Base-by-base conservation (phyloP, 2,797 vertebrate genomes). In the Vultur gryphus region DNA sequence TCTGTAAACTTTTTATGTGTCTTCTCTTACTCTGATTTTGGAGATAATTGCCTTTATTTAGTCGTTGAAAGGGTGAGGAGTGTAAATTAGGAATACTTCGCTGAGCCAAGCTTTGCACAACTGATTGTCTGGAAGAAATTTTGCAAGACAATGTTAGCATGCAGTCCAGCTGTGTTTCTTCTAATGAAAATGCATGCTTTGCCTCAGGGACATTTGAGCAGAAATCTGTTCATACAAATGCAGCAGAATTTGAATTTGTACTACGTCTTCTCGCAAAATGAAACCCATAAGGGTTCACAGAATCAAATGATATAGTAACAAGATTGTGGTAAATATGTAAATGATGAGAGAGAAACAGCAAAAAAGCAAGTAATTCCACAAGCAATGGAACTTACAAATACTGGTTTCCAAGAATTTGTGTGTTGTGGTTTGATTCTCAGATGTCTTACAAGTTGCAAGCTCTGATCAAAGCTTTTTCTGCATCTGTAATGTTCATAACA, bases 391-490 rank as follows among this genome's bases (percentile, higher is more conserved):
- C 44, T 80, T 70, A 77, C 0, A 59, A 65, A 70, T 69, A 46
- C 29, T 49, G 31, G 4, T 58, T 91, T 92, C 69, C 31, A 95
- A 83, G 71, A 73, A 70, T 55, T 43, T 77, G 28, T 73, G 78
- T 87, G 37, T 46, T 90, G 62, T 82, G 79, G 72, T 95, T 91
- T 83, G 79, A 89, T 87, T 92, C 79, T 96, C 75, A 83, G 71
- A 49, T 77, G 37, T 70, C 44, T 87, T 85, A 79, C 35, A 93
- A 91, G 78, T 46, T 92, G 55, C 67, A 77, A 72, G 28, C 71
- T 93, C 79, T 87, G 67, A 94, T 93, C 82, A 89, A 95, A 93
- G 75, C 52, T 76, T 73, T 72, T 59, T 72, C 84, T 85, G 37
- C 17, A 35, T 69, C 51, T 85, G 4, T 62, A 39, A 73, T 57